Evolutionary conservation across 2,888 invertebrate species (phyloP), one percentile per base, ranked within the genome.

Genomic region (Vesta saturnalis): DNA sequence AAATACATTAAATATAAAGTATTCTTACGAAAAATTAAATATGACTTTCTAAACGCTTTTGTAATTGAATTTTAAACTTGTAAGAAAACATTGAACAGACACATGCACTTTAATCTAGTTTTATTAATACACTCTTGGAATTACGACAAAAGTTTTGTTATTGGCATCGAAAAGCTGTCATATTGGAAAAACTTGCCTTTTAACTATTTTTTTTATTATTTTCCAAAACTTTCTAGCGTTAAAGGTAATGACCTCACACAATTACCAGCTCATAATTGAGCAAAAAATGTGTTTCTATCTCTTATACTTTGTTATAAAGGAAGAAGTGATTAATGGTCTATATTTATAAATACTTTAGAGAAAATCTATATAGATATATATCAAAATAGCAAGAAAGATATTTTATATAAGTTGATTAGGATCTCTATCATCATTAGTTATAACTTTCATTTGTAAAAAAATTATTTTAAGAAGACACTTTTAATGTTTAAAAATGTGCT

Each of bases 231-330:
- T 18, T 52, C 19, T 5, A 12, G 21, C 4, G 12, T 12, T 21
- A 10, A 52, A 21, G 52, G 4, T 19, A 52, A 52, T n/a, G 19
- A 19, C 21, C 52, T 19, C 19, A 19, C 6, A 52, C 52, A 52
- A 52, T 52, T 52, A 52, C 52, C 1, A 8, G 21, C n/a, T 52
- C 12, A 3, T 52, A 52, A 52, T 52, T 52, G 21, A n/a, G 19
- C 52, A 52, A 52, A 49, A 52, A 52, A 8, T 52, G 21, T 52
- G 52, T 21, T 19, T 52, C 19, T 52, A 16, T 19, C 6, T 52
- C 19, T 8, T 52, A 39, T 39, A 39, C n/a, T 39, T 39, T 39
- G 39, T 39, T 39, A 39, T 39, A n/a, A n/a, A 39, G n/a, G n/a
- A 39, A 12, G 39, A 6, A n/a, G 39, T 39, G 39, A 39, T 39